These are phyloP conservation scores for Papilio elwesi DNA, from an alignment of 2,888 invertebrate species.

Conservation along the genomic window DNA sequence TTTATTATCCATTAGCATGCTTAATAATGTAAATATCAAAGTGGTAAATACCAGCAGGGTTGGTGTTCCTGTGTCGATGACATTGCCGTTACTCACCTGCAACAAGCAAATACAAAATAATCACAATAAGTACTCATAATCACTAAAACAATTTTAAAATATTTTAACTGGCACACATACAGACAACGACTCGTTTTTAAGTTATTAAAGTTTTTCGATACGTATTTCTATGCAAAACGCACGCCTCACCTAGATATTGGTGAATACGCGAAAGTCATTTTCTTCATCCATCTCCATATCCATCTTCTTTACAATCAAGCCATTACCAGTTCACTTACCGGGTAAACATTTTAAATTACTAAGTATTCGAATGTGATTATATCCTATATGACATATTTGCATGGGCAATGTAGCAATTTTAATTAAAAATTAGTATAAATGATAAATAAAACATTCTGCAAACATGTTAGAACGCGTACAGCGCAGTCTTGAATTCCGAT, in stretches of 20 bases:
- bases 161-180: no score
- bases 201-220: not conserved
- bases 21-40: slow-evolving; percentile 53
- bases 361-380: not conserved
- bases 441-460: not conserved
- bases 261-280: not conserved
- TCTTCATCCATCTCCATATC: no score
- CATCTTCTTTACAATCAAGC: not conserved
- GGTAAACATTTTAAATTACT: not conserved
- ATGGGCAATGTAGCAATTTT: not conserved
- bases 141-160: no score
- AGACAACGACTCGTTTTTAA: not conserved
- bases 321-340: not conserved
- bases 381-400: not conserved
- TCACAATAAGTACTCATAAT: no score
- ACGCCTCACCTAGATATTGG: not conserved
- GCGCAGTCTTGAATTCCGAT: slow-evolving; percentile 1
- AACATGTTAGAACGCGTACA: not conserved
- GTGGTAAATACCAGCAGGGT: slow-evolving; percentile 80
- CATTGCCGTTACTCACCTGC: slow-evolving; percentile 85
- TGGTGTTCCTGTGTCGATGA: slow-evolving; percentile 83
- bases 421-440: not conserved
- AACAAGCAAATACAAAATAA: slow-evolving; percentile 57
- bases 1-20: slow-evolving; percentile 48
- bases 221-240: no score